These are phyloP conservation scores for Oscheius sp. DNA, from an alignment of 1,140 invertebrate species.

Conservation along the genomic window DNA sequence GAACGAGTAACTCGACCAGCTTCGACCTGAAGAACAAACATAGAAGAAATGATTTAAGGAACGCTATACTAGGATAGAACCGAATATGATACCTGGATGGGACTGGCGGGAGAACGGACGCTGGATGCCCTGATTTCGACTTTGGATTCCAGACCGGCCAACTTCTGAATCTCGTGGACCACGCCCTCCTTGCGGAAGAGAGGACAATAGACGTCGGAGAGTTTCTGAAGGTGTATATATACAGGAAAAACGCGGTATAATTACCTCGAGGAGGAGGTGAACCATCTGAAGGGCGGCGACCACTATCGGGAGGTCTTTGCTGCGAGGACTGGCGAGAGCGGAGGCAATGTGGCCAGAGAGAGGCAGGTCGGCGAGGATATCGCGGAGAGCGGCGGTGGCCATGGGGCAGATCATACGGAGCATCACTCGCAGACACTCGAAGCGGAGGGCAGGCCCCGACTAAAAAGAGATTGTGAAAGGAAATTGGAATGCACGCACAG, in stretches of 20 bases:
- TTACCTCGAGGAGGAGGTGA: constrained; percentile 46
- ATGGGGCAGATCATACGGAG: constrained; percentile 56
- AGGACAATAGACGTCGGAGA: constrained; percentile 53
- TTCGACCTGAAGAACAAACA: not conserved
- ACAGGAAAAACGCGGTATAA: not conserved
- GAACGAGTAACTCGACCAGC: not conserved
- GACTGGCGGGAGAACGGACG: not conserved
- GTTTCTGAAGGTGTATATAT: constrained; percentile 30
- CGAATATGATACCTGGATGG: not conserved
- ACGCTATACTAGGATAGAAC: not conserved
- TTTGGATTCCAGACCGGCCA: constrained; percentile 36
- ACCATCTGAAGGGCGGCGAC: constrained; percentile 53
- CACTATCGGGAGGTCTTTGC: constrained; percentile 50
- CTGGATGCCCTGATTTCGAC: constrained; percentile 2
- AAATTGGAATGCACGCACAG: constrained; percentile 35
- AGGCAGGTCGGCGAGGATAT: constrained; percentile 22
- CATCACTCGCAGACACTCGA: constrained; percentile 50
- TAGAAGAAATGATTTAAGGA: not conserved
- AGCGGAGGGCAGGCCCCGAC: constrained; percentile 37
- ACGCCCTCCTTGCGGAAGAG: constrained; percentile 55
- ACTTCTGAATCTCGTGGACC: constrained; percentile 24
- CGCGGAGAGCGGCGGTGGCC: not conserved
- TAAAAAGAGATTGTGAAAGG: constrained; percentile 26
- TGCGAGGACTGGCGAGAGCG: constrained; percentile 19
- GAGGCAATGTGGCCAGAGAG: constrained; percentile 43